Conservation (phyloP, 2,888 invertebrate genomes). For the Diaphora mendica region DNA sequence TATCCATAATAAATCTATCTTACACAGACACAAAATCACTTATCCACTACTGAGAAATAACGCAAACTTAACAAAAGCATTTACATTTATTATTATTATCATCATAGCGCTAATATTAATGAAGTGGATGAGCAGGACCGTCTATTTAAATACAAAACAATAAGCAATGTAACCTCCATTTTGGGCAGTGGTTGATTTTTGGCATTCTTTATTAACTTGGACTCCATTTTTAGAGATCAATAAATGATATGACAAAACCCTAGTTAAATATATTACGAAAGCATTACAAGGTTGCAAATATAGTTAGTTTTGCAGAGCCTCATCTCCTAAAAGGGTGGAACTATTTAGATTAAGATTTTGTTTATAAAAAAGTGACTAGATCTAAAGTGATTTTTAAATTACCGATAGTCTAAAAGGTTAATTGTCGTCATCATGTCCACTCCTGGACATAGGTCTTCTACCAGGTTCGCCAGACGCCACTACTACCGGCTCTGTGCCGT, state of each 20-base stretch:
- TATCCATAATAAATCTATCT: no score
- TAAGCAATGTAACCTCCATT: constrained; percentile 8
- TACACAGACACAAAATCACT: no score
- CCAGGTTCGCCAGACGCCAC: no score
- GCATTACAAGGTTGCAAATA: not conserved
- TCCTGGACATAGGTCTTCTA: no score
- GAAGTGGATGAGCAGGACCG: not conserved
- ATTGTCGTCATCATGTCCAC: not conserved
- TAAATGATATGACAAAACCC: constrained; percentile 4
- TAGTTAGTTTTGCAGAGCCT: not conserved
- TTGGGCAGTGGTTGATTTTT: constrained; percentile 13
- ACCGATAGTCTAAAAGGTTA: not conserved
- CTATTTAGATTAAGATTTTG: not conserved
- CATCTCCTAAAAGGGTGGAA: not conserved
- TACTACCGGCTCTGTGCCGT: no score
- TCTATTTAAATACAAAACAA: constrained; percentile 15
- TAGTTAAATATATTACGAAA: not conserved
- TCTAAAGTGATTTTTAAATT: no score
- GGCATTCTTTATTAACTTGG: constrained; percentile 11
- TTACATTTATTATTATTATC: no score
- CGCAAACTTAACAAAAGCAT: no score
- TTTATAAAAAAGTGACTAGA: no score
- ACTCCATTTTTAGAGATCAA: not conserved
- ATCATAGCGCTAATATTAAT: not conserved
- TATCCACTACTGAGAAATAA: no score